Evolutionary conservation across 2,113 vertebrate species (phyloP).

Genomic region (Fukomys damarensis): DNA sequence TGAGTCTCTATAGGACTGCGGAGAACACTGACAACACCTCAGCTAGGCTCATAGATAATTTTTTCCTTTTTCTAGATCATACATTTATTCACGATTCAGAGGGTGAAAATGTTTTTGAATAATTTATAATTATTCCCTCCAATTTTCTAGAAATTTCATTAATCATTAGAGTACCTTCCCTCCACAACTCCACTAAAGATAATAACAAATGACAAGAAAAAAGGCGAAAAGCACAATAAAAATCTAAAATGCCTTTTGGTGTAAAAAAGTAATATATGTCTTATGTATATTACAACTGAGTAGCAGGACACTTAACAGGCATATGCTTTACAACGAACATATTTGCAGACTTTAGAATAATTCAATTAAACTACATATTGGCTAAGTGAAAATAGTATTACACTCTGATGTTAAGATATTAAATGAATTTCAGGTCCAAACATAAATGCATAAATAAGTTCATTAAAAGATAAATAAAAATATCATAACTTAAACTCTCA

Average conservation of each 20-base stretch:
- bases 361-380: neutral
- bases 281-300: neutral
- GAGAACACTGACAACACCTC: neutral
- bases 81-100: neutral
- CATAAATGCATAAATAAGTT: neutral
- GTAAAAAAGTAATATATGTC: neutral
- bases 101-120: neutral
- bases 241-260: neutral
- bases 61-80: neutral
- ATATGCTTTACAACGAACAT: neutral
- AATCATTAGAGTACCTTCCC: neutral
- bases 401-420: constrained; percentile 18
- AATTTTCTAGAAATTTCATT: constrained; percentile 28
- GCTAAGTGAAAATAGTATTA: neutral
- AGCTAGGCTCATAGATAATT: neutral
- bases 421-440: constrained; percentile 33
- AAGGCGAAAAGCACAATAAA: neutral
- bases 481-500: neutral
- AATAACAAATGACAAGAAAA: neutral
- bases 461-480: neutral
- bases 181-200: neutral
- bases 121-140: neutral
- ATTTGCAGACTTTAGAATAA: constrained; percentile 32
- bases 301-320: neutral
- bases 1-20: neutral